Base-by-base conservation (phyloP, 1,140 invertebrate genomes). In the Steinernema khuongi region DNA sequence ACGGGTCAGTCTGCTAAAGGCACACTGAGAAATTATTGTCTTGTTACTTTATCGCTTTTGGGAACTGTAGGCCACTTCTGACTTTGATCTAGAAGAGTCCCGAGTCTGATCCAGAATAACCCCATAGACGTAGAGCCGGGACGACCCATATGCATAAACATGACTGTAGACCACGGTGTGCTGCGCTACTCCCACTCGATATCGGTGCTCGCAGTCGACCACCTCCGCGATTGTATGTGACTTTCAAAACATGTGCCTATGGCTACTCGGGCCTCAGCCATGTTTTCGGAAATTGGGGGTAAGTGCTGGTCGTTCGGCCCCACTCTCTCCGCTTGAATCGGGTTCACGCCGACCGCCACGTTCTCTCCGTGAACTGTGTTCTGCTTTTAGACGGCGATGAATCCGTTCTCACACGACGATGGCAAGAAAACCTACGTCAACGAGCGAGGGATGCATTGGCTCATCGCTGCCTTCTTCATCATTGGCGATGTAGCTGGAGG, bases 371-470 rank as follows among this genome's bases (percentile, higher is more conserved):
- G 36, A 41, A 41, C 36, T 41, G 36, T 41, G 7, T 7, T 60
- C 7, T 60, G 19, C 22, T 26, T 60, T 60, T 60, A 60, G 50
- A 60, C 50, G 50, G 7, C 50, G 50, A 60, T 60, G 50, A 60
- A 60, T 60, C 50, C 50, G 50, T 60, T 60, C 26, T 60, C 14
- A 7, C 50, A 60, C 50, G 50, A 60, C 50, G 50, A 60, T 26
- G 50, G 50, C 4, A 60, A 60, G 50, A 60, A 60, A 26, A 60
- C 50, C 26, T 60, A 60, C 22, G 50, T 60, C 19, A 60, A 60
- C 50, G 50, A 60, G 11, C 50, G 50, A 60, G 50, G 50, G 50
- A 60, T 60, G 50, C 50, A 60, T 22, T 60, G 50, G 50, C 50
- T 60, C 7, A 60, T 60, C 50, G 50, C 50, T 22, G 22, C 50